Evolutionary conservation across 2,113 vertebrate genomes (phyloP), one percentile per base, ranked within the genome.

Genomic region (Pseudorasbora parva): DNA sequence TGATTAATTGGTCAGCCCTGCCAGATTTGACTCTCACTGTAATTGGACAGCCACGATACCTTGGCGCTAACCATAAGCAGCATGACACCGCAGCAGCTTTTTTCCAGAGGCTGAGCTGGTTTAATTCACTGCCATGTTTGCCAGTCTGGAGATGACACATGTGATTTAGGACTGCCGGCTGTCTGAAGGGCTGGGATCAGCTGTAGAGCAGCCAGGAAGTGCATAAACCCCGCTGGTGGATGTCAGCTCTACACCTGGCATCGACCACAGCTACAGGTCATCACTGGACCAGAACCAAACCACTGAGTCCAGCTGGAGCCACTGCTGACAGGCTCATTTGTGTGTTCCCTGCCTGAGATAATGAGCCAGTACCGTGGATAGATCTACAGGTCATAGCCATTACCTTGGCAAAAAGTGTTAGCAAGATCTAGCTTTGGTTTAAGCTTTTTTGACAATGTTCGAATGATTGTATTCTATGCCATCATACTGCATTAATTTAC

Each of bases 271-370:
- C 25, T 87, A 66, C 64, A 79, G 75, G 64, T 82, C 72, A 77
- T 27, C 0, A 2, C 82, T 79, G 64, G 62, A 57, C 57, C 2
- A 56, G 49, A 64, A 78, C 72, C 66, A 33, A 56, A 56, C 62
- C 81, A 75, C 71, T 17, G 43, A 43, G 27, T 49, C 59, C 84
- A 85, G 60, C 72, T 82, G 78, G 73, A 71, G 78, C 60, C 25
- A 1, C 4, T 7, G 54, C 30, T 30, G 19, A 72, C 41, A 19
- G 62, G 9, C 49, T 30, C 19, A 69, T 76, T 30, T 82, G 33
- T 66, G 21, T 72, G n/a, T 62, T 60, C 76, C 25, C n/a, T 85
- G 30, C 9, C 12, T 60, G 51, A 51, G 59, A 60, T 60, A 71
- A 69, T 60, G 30, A 25, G 30, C 25, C 54, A 60, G 9, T 54